Percentiles rank a stretch among this genome's conserved stretches.
These are phyloP conservation scores for Dermatemys mawii DNA, from an alignment of 2,113 vertebrate genomes.

Conservation along the genomic window DNA sequence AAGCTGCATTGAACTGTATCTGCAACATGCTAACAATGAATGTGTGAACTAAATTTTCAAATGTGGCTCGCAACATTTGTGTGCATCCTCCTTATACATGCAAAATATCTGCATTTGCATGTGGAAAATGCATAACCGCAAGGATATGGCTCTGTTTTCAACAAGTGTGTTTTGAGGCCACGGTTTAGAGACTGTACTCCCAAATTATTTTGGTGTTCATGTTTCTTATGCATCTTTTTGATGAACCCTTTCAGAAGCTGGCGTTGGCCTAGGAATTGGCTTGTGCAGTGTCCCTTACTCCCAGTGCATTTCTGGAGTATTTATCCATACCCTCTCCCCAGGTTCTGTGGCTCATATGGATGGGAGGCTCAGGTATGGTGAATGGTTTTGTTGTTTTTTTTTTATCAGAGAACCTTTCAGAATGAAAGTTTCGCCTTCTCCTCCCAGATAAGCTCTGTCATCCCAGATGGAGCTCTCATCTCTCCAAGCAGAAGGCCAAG, in stretches of 20 bases:
- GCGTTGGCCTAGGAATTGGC: conserved; percentile 93
- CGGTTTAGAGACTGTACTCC: background rate
- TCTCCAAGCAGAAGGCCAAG: background rate
- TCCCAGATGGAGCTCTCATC: background rate
- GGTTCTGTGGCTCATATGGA: conserved; percentile 96
- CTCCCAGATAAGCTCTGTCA: background rate
- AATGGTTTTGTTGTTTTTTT: no score
- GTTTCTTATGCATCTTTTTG: background rate
- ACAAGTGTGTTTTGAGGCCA: background rate
- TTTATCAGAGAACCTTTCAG: background rate
- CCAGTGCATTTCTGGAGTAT: conserved; percentile 88
- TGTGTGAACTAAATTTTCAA: background rate
- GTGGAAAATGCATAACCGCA: background rate
- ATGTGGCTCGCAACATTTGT: background rate
- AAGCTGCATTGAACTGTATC: background rate
- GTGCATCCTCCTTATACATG: background rate
- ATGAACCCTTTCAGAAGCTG: conserved; percentile 82
- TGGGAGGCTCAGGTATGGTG: conserved; percentile 84
- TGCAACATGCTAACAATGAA: background rate
- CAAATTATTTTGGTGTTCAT: background rate
- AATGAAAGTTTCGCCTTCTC: background rate
- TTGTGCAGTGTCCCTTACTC: conserved; percentile 89
- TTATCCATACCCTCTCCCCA: conserved; percentile 91
- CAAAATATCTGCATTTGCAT: background rate
- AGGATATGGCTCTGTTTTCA: background rate